These are phyloP conservation scores for Hydrocynus forskahlii DNA, from an alignment of 2,797 vertebrate species.

Conservation along the genomic window DNA sequence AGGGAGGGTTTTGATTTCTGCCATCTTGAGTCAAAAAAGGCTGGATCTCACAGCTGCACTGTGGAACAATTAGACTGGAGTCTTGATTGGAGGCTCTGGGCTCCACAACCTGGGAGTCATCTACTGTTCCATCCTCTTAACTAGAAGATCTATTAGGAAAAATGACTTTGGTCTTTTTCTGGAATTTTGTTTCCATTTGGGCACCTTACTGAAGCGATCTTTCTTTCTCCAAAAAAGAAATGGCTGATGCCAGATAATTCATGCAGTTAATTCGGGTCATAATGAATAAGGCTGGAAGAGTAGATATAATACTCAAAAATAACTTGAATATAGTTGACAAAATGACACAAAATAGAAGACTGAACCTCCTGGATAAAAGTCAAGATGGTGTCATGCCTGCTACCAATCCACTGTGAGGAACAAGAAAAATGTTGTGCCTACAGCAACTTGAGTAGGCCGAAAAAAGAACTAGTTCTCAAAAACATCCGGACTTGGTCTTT, in stretches of 20 bases:
- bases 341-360: not conserved
- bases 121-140: not conserved
- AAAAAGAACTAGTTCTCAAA: conserved; percentile 5
- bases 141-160: conserved; percentile 1
- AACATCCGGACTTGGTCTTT: conserved; percentile 15
- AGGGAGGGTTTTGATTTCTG: not conserved
- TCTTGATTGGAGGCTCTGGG: not conserved
- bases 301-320: not conserved
- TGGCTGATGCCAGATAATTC: not conserved
- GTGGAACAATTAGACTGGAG: not conserved
- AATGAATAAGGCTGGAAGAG: not conserved
- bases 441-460: not conserved
- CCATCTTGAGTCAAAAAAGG: conserved; percentile 8
- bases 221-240: not conserved
- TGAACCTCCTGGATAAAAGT: not conserved
- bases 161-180: not conserved
- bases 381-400: not conserved
- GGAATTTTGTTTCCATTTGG: not conserved
- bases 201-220: not conserved
- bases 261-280: not conserved
- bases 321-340: not conserved
- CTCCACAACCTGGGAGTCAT: not conserved
- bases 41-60: conserved; percentile 21
- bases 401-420: not conserved
- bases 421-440: conserved; percentile 6